These are phyloP conservation scores for Cyprinodon diabolis DNA, from an alignment of 2,797 vertebrate genomes.

Conservation along the genomic window DNA sequence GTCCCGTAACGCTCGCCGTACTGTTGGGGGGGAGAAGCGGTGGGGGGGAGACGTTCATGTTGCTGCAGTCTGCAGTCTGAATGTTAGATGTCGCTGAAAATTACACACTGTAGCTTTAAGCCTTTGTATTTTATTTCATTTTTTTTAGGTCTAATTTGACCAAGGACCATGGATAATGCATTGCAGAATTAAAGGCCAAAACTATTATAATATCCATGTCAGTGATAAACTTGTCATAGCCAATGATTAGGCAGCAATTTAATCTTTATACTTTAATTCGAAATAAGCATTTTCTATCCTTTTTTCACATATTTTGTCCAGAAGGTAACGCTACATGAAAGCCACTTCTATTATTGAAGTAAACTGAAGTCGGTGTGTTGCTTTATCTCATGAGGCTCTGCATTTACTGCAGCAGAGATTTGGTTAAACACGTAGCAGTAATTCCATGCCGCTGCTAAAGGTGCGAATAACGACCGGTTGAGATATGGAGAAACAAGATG, in stretches of 20 bases:
- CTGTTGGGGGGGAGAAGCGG: too few species aligned
- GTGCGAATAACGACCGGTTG: too few species aligned
- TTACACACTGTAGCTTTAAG: too few species aligned
- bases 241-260: neutral
- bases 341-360: neutral
- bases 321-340: too few species aligned
- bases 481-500: neutral
- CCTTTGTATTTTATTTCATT: neutral
- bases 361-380: neutral
- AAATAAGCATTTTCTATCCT: neutral
- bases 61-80: too few species aligned
- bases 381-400: neutral
- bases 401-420: neutral
- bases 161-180: too few species aligned
- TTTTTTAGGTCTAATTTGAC: neutral
- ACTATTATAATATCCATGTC: neutral
- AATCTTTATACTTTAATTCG: neutral
- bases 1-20: too few species aligned
- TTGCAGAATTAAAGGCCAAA: neutral
- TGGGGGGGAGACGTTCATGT: too few species aligned
- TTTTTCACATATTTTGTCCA: neutral
- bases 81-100: too few species aligned
- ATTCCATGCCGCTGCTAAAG: constrained; percentile 2
- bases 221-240: neutral
- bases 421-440: neutral